Conservation (phyloP, 2,113 vertebrate species). For the Lates calcarifer region DNA sequence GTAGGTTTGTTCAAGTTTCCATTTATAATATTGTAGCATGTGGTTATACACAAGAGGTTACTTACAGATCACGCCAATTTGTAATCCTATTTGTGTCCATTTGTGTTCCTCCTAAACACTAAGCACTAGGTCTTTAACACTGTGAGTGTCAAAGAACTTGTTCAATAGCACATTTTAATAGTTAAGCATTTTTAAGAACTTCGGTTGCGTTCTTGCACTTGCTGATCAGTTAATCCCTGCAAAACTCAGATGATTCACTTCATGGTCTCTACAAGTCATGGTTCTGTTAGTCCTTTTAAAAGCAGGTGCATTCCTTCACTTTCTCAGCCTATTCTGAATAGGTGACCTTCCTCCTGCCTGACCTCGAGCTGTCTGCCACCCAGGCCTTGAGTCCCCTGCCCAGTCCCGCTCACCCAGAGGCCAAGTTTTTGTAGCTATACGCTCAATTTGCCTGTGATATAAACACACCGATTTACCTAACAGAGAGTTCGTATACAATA, state of each 20-base stretch:
- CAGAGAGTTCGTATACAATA: constrained; percentile 43
- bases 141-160: neutral
- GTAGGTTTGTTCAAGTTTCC: neutral
- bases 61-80: neutral
- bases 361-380: constrained; percentile 11
- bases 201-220: neutral
- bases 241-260: constrained; percentile 1
- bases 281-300: constrained; percentile 1
- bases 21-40: neutral
- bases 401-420: constrained; percentile 11
- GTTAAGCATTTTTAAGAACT: neutral
- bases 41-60: neutral
- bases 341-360: constrained; percentile 19
- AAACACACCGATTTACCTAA: constrained; percentile 63
- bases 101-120: neutral
- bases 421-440: constrained; percentile 17
- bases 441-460: constrained; percentile 56
- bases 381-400: constrained; percentile 9
- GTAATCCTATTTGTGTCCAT: neutral
- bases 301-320: neutral
- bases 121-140: too few species aligned
- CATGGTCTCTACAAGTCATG: neutral
- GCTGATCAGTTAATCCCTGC: neutral
- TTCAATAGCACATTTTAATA: neutral
- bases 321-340: neutral